Evolutionary conservation across 2,113 vertebrate genomes (phyloP).

Genomic region (Monopterus albus): DNA sequence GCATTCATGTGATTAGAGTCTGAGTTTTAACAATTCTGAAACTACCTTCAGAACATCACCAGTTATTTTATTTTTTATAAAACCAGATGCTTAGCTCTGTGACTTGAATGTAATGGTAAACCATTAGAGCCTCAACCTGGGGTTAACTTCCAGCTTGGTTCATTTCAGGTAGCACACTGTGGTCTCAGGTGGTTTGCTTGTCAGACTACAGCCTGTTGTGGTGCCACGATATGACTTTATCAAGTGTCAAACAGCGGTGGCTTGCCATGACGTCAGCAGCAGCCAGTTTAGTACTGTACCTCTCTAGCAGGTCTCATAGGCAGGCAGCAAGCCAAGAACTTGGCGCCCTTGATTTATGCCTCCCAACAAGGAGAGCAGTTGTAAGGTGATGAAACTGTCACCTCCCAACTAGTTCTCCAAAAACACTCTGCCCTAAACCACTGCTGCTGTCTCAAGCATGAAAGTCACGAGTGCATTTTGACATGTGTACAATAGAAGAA

Average conservation of each 20-base stretch:
- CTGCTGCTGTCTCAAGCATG: slow-evolving; percentile 22
- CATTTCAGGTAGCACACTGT: background rate
- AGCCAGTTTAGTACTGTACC: slow-evolving; percentile 15
- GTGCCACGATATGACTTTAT: slow-evolving; percentile 25
- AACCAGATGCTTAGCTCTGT: background rate
- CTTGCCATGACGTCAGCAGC: background rate
- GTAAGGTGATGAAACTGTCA: slow-evolving; percentile 47
- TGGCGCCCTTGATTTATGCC: slow-evolving; percentile 32
- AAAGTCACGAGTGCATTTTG: slow-evolving; percentile 39
- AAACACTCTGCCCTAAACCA: too few relatives aligned
- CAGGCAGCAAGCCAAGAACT: slow-evolving; percentile 7
- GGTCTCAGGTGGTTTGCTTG: slow-evolving; percentile 18
- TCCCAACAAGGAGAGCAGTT: slow-evolving; percentile 25
- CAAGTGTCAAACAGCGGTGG: slow-evolving; percentile 20
- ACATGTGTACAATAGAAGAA: slow-evolving; percentile 34
- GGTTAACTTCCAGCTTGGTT: background rate
- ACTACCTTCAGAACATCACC: background rate
- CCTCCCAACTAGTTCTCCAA: background rate
- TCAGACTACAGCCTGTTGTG: slow-evolving; percentile 6
- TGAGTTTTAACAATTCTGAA: background rate
- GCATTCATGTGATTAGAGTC: background rate
- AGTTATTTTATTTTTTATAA: background rate
- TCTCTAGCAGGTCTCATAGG: slow-evolving; percentile 8
- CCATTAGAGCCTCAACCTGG: background rate
- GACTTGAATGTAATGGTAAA: background rate